A percentile compares a stretch with the other conserved stretches of the same genome.
Evolutionary conservation across 2,888 invertebrate species (phyloP).

Genomic region (Sminthurinus aureus): DNA sequence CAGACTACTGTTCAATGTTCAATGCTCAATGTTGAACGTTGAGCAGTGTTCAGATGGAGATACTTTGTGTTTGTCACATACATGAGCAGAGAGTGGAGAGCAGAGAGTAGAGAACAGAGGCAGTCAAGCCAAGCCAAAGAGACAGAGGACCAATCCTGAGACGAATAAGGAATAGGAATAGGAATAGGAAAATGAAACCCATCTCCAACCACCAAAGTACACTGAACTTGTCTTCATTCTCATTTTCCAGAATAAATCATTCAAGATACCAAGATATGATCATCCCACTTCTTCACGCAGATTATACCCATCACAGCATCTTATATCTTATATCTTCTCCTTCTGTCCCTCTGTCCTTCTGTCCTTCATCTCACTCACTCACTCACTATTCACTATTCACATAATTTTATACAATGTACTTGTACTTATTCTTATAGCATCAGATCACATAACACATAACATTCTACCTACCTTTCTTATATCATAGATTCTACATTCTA

Average conservation of each 20-base stretch:
- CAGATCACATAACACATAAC: no score
- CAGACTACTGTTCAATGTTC: no score
- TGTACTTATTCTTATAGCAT: no score
- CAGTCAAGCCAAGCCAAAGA: not conserved
- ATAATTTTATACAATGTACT: no score
- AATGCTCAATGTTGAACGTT: no score
- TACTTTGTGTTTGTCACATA: conserved; percentile 5
- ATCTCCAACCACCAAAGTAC: conserved; percentile 49
- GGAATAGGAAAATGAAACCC: not conserved
- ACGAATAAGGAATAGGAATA: not conserved
- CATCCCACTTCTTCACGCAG: conserved; percentile 49
- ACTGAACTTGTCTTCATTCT: conserved; percentile 59
- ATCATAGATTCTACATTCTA: no score
- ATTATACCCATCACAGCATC: conserved; percentile 32
- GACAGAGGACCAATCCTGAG: conserved; percentile 44
- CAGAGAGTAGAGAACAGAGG: not conserved
- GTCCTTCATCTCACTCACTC: not conserved
- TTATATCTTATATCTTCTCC: not conserved
- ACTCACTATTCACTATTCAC: no score
- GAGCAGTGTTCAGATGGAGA: no score
- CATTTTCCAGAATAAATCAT: conserved; percentile 59
- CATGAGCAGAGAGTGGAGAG: not conserved
- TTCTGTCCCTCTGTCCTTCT: not conserved
- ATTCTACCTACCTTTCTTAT: no score
- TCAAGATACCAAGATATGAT: conserved; percentile 54